A percentile compares a stretch with the other conserved stretches of the same genome.
Evolutionary conservation across 1,140 invertebrate species (phyloP).

Genomic region (Aplysia californica): DNA sequence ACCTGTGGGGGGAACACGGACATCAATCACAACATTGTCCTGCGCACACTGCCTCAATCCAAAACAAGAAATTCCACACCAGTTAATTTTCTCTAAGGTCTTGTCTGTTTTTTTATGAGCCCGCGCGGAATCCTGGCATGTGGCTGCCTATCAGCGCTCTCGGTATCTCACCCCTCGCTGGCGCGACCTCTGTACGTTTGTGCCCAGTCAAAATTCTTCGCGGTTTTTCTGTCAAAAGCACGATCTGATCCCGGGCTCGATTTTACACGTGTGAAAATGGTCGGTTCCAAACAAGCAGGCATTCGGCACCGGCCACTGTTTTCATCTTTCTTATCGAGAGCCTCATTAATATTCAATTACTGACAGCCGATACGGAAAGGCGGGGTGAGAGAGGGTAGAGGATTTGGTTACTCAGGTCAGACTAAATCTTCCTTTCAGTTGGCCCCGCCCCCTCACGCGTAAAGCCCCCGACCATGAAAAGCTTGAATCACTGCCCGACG

Average conservation of each 20-base stretch:
- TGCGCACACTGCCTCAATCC: neutral
- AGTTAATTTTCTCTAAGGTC: neutral
- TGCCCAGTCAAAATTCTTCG: neutral
- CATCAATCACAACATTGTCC: neutral
- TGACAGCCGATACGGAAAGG: neutral
- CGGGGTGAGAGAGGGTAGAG: too few species aligned
- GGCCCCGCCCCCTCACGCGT: too few species aligned
- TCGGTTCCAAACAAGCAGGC: neutral
- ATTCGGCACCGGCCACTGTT: neutral
- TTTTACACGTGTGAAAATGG: slow-evolving; percentile 13
- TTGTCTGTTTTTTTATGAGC: too few species aligned
- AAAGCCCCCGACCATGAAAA: too few species aligned
- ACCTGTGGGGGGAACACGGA: too few species aligned
- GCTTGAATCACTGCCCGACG: too few species aligned
- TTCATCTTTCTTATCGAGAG: slow-evolving; percentile 11
- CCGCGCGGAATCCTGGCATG: neutral
- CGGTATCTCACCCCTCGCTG: neutral
- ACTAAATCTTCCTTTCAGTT: too few species aligned
- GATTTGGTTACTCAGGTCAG: too few species aligned
- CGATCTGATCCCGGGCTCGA: neutral
- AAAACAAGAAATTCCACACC: neutral
- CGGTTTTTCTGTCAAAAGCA: neutral
- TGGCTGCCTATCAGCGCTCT: neutral
- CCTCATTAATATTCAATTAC: slow-evolving; percentile 13
- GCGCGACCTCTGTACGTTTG: neutral